phyloP scores from a whole-genome alignment of 2,113 vertebrate genomes.

The Speoplatyrhinus poulsoni region DNA sequence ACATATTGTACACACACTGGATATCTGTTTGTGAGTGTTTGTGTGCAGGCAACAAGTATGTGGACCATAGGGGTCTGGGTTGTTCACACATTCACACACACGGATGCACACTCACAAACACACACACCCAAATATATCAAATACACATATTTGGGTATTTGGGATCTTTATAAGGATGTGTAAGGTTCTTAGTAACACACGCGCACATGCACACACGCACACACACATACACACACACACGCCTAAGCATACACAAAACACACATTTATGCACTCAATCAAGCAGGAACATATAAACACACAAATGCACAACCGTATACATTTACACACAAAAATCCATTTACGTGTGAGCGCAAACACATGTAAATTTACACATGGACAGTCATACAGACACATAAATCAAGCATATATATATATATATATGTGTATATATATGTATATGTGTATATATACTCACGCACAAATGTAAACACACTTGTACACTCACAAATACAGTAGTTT shows the following conservation, averaged over 20 bases:
- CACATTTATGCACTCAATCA: neutral
- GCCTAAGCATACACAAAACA: neutral
- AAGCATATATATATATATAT: too few species aligned
- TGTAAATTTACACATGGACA: neutral
- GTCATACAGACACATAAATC: too few species aligned
- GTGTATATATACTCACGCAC: neutral
- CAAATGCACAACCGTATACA: neutral
- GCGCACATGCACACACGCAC: neutral
- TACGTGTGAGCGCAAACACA: neutral
- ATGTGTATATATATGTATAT: too few species aligned
- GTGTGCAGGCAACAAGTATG: conserved; percentile 14
- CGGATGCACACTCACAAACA: neutral
- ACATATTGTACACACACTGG: neutral
- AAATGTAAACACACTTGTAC: neutral
- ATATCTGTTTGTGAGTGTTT: neutral
- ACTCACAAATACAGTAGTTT: too few species aligned
- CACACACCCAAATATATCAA: neutral
- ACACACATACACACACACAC: conserved; percentile 1
- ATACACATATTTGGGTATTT: neutral
- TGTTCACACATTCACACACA: conserved; percentile 7
- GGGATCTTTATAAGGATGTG: neutral
- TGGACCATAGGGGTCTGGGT: conserved; percentile 17
- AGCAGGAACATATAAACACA: neutral
- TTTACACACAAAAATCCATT: neutral
- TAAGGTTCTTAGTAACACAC: neutral